phyloP scores from a whole-genome alignment of 2,888 invertebrate species.

The Erynnis tages region DNA sequence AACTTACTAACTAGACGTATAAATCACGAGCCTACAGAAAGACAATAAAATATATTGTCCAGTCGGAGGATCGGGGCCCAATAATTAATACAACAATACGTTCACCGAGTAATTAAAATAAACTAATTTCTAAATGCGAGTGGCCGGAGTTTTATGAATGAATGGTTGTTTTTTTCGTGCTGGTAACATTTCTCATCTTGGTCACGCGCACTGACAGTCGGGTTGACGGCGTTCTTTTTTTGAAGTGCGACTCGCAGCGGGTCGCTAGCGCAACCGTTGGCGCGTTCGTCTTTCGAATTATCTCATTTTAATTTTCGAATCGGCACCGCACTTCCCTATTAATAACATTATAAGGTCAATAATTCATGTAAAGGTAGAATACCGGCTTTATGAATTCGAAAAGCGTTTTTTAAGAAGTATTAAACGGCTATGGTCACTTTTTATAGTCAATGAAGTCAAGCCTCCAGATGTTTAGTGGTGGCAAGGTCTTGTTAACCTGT shows the following conservation, averaged over 20 bases:
- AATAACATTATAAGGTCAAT: constrained; percentile 11
- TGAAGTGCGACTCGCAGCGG: constrained; percentile 73
- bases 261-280: constrained; percentile 69
- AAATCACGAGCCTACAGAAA: constrained; percentile 70
- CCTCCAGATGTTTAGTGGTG: too few species aligned
- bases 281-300: constrained; percentile 52
- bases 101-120: constrained; percentile 77
- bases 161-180: constrained; percentile 56
- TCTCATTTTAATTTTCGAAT: constrained; percentile 73
- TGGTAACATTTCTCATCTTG: constrained; percentile 75
- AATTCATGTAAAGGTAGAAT: constrained; percentile 1
- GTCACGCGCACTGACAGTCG: constrained; percentile 70
- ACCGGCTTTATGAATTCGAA: too few species aligned
- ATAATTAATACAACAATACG: constrained; percentile 79
- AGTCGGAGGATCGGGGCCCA: constrained; percentile 52
- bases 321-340: constrained; percentile 50
- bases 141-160: constrained; percentile 71
- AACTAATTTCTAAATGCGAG: constrained; percentile 75
- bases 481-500: too few species aligned
- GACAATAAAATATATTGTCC: constrained; percentile 81
- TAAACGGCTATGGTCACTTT: too few species aligned
- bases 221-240: constrained; percentile 71
- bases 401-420: too few species aligned
- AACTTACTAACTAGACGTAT: constrained; percentile 81
- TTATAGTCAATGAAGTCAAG: too few species aligned